Base-by-base conservation (phyloP, 2,888 invertebrate genomes). In the Cotesia congregata region DNA sequence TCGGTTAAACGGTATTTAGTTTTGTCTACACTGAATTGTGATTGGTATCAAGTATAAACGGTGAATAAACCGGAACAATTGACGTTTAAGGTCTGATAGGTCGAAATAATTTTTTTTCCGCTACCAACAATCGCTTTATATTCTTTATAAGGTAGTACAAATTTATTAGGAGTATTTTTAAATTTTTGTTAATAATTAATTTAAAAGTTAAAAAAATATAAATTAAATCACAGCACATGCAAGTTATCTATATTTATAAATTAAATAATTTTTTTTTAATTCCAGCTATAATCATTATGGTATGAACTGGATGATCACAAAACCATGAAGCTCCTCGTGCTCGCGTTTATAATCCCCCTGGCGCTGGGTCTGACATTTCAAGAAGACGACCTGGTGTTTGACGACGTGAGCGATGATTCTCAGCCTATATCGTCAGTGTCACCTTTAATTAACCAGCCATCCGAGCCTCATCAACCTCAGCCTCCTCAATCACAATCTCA, bases 381-480 rank as follows among this genome's bases (percentile, higher is more conserved):
- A 82, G 89, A 89, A 80, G 89, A 89, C 80, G 89, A 89, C 78
- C 83, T 89, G 79, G 88, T 89, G 39, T 89, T 89, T 83, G 89
- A 89, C 72, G 89, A 88, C 77, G 85, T 85, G 65, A 86, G 84
- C 77, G 88, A 88, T 73, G 88, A 88, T 50, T 50, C 50, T 12
- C 50, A 50, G 50, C 50, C 50, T 4, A 50, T 50, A 50, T 50
- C 50, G 12, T 50, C 50, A 7, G 50, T 7, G 7, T 50, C 50
- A 50, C 50, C 50, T 50, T 50, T 9, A 50, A 50, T 12, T 50
- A 50, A 50, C 4, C 50, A 50, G 50, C 50, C 12, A 4, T 7
- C 50, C 50, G 50, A 50, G 50, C 12, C 7, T 50, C 1, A 7
- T 50, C 50, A 50, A 50, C 9, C 50, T 50, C 59, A 72, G 81